phyloP scores from a whole-genome alignment of 2,797 vertebrate genomes.

The Cryptoblepharus egeriae region DNA sequence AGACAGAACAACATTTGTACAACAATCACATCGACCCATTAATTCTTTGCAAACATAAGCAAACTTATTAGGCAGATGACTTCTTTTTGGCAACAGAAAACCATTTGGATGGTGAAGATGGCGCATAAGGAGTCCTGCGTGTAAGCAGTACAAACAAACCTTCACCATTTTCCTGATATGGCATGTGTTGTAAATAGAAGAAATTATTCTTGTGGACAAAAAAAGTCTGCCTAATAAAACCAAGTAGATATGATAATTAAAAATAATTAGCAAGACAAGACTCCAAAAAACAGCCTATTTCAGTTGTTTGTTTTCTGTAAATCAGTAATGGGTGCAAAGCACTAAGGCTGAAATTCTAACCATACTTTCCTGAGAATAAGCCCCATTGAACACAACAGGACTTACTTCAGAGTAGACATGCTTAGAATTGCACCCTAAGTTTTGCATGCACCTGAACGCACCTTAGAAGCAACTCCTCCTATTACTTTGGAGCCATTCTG shows the following conservation, averaged over 20 bases:
- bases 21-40: slow-evolving; percentile 9
- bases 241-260: background rate
- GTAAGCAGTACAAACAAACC: slow-evolving; percentile 9
- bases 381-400: too few species aligned
- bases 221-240: background rate
- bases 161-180: slow-evolving; percentile 11
- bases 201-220: background rate
- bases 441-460: too few species aligned
- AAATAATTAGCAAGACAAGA: background rate
- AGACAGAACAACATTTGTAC: slow-evolving; percentile 23
- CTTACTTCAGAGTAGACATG: too few species aligned
- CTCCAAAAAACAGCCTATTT: background rate
- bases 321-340: too few species aligned
- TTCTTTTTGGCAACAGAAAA: slow-evolving; percentile 24
- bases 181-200: background rate
- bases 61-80: background rate
- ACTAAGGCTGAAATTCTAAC: too few species aligned
- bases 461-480: too few species aligned
- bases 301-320: too few species aligned
- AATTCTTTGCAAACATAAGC: slow-evolving; percentile 35
- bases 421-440: too few species aligned
- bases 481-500: too few species aligned
- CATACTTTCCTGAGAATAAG: too few species aligned
- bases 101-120: background rate
- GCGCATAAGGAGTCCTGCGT: background rate